Percentiles rank a stretch among this genome's conserved stretches.
These are phyloP conservation scores for Drosophila paracracens DNA, from an alignment of 2,888 invertebrate genomes.

Conservation along the genomic window DNA sequence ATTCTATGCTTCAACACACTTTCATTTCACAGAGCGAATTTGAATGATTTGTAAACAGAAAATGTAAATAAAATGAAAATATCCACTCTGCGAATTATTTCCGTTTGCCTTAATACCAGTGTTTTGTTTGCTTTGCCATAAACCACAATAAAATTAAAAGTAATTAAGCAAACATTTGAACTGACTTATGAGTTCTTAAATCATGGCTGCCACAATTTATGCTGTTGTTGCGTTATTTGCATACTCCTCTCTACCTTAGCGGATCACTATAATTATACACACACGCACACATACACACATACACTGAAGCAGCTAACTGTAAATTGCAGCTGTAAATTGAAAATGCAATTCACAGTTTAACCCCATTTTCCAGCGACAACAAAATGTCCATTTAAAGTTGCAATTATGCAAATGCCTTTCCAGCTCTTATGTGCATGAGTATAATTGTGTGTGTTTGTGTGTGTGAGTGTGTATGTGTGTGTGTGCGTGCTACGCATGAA, in stretches of 20 bases:
- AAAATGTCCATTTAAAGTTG: constrained; percentile 40
- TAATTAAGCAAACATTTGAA: constrained; percentile 5
- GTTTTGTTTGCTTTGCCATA: constrained; percentile 1
- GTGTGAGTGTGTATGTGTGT: not conserved
- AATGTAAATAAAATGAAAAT: constrained; percentile 29
- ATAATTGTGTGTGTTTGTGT: not conserved
- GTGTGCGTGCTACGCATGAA: constrained; percentile 4
- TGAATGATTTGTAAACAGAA: constrained; percentile 8
- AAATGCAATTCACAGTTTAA: constrained; percentile 52
- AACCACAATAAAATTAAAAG: constrained; percentile 1
- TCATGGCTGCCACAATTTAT: constrained; percentile 3
- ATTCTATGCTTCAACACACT: not conserved
- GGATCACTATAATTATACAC: constrained; percentile 9
- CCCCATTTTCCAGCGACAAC: constrained; percentile 25
- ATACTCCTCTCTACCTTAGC: not conserved
- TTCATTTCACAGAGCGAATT: not conserved
- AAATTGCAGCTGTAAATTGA: constrained; percentile 56
- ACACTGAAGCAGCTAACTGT: constrained; percentile 20
- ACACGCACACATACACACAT: too few relatives aligned
- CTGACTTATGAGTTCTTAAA: not conserved
- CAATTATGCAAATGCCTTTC: constrained; percentile 63
- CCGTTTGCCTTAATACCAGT: constrained; percentile 32
- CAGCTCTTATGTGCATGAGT: constrained; percentile 17
- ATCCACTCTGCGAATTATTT: constrained; percentile 19
- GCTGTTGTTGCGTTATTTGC: constrained; percentile 2